Conservation (phyloP, 2,888 invertebrate genomes). For the Ormyrus nitidulus region DNA sequence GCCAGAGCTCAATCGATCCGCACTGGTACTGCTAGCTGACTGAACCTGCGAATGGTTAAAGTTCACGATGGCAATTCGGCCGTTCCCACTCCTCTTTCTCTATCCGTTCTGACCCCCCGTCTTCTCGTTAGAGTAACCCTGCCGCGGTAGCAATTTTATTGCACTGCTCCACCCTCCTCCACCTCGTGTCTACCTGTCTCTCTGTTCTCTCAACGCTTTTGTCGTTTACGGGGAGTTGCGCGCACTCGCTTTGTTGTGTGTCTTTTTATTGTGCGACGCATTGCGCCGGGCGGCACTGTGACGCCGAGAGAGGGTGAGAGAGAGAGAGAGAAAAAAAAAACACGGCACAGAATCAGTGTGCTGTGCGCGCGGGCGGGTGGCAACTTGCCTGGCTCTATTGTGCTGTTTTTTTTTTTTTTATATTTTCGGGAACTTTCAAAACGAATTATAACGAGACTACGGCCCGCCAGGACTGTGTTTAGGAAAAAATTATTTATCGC, state of each 20-base stretch:
- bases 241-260: slow-evolving; percentile 10
- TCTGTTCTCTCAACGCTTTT: slow-evolving; percentile 35
- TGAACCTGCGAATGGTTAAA: slow-evolving; percentile 53
- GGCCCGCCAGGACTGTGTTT: too few relatives aligned
- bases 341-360: not conserved
- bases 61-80: slow-evolving; percentile 49
- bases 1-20: slow-evolving; percentile 51
- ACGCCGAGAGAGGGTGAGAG: not conserved
- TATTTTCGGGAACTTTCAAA: too few relatives aligned
- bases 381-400: too few relatives aligned
- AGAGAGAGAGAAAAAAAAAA: not conserved
- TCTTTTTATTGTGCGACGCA: slow-evolving; percentile 35
- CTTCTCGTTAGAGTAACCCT: slow-evolving; percentile 47
- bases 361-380: too few relatives aligned
- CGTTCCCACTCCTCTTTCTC: not conserved
- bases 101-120: slow-evolving; percentile 14
- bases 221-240: slow-evolving; percentile 30
- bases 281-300: slow-evolving; percentile 1
- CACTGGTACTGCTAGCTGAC: slow-evolving; percentile 29
- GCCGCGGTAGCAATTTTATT: slow-evolving; percentile 47
- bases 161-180: slow-evolving; percentile 14
- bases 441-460: too few relatives aligned
- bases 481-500: too few relatives aligned
- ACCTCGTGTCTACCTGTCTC: not conserved
- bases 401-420: too few relatives aligned